phyloP scores from a whole-genome alignment of 1,140 invertebrate species.

The roundworm (Caenorhabditis elegans) region WBcel235 BX284606.5:12422501-12423000 shows the following conservation, averaged over 20 bases:
- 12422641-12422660: too few species aligned
- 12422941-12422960: constrained; percentile 6
- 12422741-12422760: not conserved
- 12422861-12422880: not conserved
- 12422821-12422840: not conserved
- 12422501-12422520: too few species aligned
- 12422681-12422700: not conserved
- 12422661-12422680: not conserved
- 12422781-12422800: not conserved
- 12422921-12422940: not conserved
- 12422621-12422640: too few species aligned
- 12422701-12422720: not conserved
- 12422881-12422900: not conserved
- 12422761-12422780: not conserved
- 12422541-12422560: too few species aligned
- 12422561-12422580: too few species aligned
- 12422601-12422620: too few species aligned
- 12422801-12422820: not conserved
- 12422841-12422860: not conserved
- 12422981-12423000: not conserved
- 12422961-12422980: constrained; percentile 14
- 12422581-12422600: too few species aligned
- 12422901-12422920: not conserved
- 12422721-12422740: constrained; percentile 17
- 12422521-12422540: too few species aligned